Conservation (phyloP, 2,888 invertebrate species). For the Chaetogeoica ovagalla region DNA sequence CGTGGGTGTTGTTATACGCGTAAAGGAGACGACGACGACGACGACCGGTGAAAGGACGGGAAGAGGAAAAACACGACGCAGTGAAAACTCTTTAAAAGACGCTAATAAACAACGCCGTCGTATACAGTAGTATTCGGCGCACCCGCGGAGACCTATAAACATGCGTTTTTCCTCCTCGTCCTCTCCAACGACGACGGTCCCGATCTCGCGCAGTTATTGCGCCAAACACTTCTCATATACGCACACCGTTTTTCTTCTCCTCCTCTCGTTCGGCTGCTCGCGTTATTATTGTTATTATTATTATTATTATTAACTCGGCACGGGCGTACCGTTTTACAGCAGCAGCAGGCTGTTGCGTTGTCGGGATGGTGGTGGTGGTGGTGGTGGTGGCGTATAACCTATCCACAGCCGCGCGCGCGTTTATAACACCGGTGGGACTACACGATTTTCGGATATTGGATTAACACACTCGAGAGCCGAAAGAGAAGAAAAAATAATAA, state of each 20-base stretch:
- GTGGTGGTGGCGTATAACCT: too few species aligned
- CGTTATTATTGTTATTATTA: not conserved
- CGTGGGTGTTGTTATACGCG: too few species aligned
- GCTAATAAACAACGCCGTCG: conserved; percentile 41
- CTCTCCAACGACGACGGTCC: not conserved
- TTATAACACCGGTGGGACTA: conserved; percentile 26
- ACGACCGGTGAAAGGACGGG: too few species aligned
- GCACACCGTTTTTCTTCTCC: not conserved
- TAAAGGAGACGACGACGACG: too few species aligned
- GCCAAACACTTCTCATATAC: conserved; percentile 10
- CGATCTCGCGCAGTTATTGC: conserved; percentile 6
- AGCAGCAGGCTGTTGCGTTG: too few species aligned
- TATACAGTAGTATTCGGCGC: not conserved
- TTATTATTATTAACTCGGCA: conserved; percentile 25
- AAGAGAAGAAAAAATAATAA: not conserved
- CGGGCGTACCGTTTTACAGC: not conserved
- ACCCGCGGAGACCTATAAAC: conserved; percentile 49
- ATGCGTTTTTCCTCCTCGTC: conserved; percentile 4
- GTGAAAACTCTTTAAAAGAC: conserved; percentile 40
- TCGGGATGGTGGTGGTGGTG: too few species aligned
- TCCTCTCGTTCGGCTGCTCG: not conserved
- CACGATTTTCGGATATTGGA: conserved; percentile 36
- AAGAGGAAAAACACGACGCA: conserved; percentile 4
- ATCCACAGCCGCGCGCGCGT: not conserved
- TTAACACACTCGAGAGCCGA: conserved; percentile 1